phyloP scores from a whole-genome alignment of 53 echinoderm and acorn worm species.

The Crossaster papposus region DNA sequence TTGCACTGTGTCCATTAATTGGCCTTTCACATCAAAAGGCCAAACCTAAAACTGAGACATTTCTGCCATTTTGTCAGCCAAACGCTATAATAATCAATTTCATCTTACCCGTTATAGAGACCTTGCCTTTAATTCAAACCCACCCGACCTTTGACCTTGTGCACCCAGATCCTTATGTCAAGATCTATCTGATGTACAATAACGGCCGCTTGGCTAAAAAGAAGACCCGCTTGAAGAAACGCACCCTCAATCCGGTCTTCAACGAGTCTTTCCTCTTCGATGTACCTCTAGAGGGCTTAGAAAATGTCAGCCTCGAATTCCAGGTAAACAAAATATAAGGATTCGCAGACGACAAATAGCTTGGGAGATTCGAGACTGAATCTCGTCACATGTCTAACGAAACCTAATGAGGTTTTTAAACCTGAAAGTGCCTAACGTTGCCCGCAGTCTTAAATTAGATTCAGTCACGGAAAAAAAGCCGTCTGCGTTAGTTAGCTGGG shows the following conservation, averaged over 20 bases:
- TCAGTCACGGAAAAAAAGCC: background rate
- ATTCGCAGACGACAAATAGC: background rate
- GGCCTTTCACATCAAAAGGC: too few relatives aligned
- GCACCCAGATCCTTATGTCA: constrained; percentile 90
- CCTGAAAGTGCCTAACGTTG: background rate
- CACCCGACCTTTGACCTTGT: background rate
- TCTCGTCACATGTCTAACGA: background rate
- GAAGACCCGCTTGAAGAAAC: constrained; percentile 97
- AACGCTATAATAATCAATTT: background rate
- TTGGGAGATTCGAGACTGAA: background rate
- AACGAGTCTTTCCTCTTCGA: constrained; percentile 99
- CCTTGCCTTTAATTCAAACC: background rate
- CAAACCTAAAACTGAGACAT: too few relatives aligned
- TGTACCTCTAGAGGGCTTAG: constrained; percentile 91
- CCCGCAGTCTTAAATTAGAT: constrained; percentile 13
- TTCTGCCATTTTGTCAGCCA: too few relatives aligned
- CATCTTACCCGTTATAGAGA: background rate
- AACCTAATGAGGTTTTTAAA: constrained; percentile 21
- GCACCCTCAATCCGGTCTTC: constrained; percentile 99
- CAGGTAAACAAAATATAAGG: constrained; percentile 56
- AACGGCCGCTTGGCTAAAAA: constrained; percentile 94
- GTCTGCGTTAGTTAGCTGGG: background rate
- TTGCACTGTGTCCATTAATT: too few relatives aligned
- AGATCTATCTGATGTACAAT: constrained; percentile 95
- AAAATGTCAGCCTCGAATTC: constrained; percentile 93